Evolutionary conservation across 1,140 invertebrate species (phyloP).

Genomic region (Pollicipes pollicipes): DNA sequence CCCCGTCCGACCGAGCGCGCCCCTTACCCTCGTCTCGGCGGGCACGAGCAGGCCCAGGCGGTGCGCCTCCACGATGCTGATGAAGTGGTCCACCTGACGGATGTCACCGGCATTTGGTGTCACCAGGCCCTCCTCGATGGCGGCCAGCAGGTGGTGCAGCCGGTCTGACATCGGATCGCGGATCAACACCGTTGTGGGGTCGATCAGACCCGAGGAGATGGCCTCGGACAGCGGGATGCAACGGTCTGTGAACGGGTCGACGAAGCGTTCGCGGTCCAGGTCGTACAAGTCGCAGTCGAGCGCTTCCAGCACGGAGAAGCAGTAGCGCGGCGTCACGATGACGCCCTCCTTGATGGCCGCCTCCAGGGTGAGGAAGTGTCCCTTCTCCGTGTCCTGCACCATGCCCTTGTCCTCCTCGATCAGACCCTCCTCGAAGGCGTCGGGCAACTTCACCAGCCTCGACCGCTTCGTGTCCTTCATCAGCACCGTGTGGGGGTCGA

Average conservation of each 20-base stretch:
- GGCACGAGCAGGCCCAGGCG: constrained; percentile 54
- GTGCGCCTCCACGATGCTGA: constrained; percentile 15
- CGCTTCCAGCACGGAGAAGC: constrained; percentile 60
- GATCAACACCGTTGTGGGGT: constrained; percentile 63
- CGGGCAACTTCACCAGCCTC: constrained; percentile 59
- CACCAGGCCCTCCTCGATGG: constrained; percentile 47
- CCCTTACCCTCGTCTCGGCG: constrained; percentile 76
- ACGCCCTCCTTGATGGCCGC: constrained; percentile 56
- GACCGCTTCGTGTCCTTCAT: constrained; percentile 70
- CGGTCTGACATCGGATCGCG: constrained; percentile 56
- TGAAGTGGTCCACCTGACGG: constrained; percentile 11
- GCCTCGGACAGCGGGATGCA: constrained; percentile 53
- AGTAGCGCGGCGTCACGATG: constrained; percentile 50
- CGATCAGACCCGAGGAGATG: constrained; percentile 55
- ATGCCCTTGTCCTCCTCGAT: constrained; percentile 71
- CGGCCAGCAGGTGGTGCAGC: constrained; percentile 55
- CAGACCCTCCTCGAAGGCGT: constrained; percentile 65
- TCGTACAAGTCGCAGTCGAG: constrained; percentile 66
- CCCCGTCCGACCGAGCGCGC: neutral
- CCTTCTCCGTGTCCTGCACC: constrained; percentile 59
- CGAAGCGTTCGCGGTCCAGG: constrained; percentile 52
- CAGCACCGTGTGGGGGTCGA: constrained; percentile 70
- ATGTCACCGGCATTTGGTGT: constrained; percentile 55
- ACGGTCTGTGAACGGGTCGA: constrained; percentile 50
- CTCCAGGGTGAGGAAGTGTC: constrained; percentile 51